Conservation (phyloP, 2,113 vertebrate genomes). For the Chloroceryle aenea region DNA sequence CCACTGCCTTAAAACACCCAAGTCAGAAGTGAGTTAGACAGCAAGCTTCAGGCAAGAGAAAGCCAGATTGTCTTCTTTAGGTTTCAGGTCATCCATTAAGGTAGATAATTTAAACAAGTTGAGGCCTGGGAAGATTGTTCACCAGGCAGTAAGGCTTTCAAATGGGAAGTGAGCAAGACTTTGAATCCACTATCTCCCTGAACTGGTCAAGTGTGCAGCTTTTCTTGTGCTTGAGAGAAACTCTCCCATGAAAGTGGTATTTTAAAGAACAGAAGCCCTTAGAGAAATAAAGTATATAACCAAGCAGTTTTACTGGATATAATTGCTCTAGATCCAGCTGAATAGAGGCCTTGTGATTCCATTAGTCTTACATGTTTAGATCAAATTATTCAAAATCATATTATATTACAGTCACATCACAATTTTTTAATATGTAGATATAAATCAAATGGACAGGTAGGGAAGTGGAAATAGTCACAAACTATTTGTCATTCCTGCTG, state of each 20-base stretch:
- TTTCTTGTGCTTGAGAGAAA: background rate
- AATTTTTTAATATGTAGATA: background rate
- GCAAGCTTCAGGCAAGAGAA: background rate
- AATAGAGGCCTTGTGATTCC: background rate
- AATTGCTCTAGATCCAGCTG: background rate
- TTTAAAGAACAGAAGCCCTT: background rate
- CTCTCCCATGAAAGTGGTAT: background rate
- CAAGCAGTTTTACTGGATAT: background rate
- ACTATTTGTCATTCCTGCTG: background rate
- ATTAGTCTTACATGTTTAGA: background rate
- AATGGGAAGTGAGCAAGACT: background rate
- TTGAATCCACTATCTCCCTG: background rate
- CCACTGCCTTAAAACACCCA: background rate
- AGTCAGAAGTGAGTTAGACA: background rate
- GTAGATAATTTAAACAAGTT: conserved; percentile 36
- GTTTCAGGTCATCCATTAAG: conserved; percentile 50
- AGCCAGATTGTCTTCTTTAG: conserved; percentile 12
- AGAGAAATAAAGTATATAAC: background rate
- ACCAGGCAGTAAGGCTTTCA: conserved; percentile 20
- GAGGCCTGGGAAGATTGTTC: background rate
- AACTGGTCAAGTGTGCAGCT: background rate
- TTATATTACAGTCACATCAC: background rate
- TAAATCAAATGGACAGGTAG: background rate
- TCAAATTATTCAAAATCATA: background rate
- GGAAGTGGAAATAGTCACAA: background rate